Base-by-base conservation (phyloP, 23 tunicate species). In the Botrylloides violaceus region DNA sequence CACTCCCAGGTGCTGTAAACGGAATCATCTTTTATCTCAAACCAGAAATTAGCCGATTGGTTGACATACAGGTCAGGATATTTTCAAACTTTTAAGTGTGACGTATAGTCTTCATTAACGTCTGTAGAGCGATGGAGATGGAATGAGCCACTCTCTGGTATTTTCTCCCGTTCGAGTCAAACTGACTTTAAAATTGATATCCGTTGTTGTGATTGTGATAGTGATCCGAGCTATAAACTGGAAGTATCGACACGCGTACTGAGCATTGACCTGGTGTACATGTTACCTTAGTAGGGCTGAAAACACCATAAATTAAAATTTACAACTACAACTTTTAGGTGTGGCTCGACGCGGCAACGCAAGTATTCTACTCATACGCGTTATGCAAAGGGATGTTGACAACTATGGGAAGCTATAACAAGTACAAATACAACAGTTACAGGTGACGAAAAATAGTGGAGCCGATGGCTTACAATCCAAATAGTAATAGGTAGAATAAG, bases 361-460 rank as follows among this genome's bases (percentile, higher is more conserved):
- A 70, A 49, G 48, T 34, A 19, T 30, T 70, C 4, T 70, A 6
- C 21, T 70, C 76, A 6, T 58, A 34, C 9, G 47, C 76, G 68
- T 21, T 70, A 19, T 86, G 95, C 79, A 86, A 86, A 60, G 95
- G 95, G 43, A 84, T 84, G 91, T 48, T 84, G 19, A 87, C 77
- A 9, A 82, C 83, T 1, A 82, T 82, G 88, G 96, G 96, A 62
- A 83, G 89, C 38, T 88, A 80, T 75, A 88, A 88, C 65, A 65
- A 50, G 34, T 88, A 77, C 76, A 74, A 71, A 29, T 83, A 79
- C 75, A 83, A 88, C 53, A 76, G 87, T 25, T 88, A 88, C 84
- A 77, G 87, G 84, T 77, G n/a, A n/a, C n/a, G n/a, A n/a, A n/a
- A n/a, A n/a, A n/a, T n/a, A n/a, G n/a, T n/a, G n/a, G n/a, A n/a